Base-by-base conservation (phyloP, 2,888 invertebrate species). In the Agrochola macilenta region DNA sequence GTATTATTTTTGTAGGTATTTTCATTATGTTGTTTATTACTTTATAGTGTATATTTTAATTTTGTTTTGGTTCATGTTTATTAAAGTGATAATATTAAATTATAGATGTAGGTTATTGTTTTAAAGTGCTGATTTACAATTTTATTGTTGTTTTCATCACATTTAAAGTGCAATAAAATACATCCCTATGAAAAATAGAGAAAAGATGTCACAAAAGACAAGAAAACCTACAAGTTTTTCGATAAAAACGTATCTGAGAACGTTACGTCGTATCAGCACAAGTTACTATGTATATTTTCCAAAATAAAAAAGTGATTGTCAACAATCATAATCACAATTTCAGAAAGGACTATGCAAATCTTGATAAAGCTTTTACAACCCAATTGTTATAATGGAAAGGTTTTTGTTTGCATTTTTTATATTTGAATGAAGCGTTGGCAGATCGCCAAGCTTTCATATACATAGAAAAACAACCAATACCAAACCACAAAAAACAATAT, bases 391-490 rank as follows among this genome's bases (percentile, higher is more conserved):
- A 49, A 23, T 43, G 39, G 5, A 49, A 78, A 68, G 35, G 30
- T 57, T 57, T 64, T 79, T 69, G 26, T 84, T 69, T 49, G 23
- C 23, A 79, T 65, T 63, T 14, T 65, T 26, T 35, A 17, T 57
- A 69, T 79, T 69, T 60, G 60, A 69, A 83, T 49, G 39, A 69
- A 64, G 26, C 43, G 26, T 57, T 81, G 69, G 65, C 69, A 52
- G 30, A 23, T 20, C 20, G 64, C 54, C 79, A 79, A 65, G 20
- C 23, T 79, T 69, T 65, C 39, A 73, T 35, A 57, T 72, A 73
- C 46, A 72, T 61, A 23, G 43, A 72, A 78, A 43, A 83, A 57
- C 39, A 57, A 79, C 52, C 71, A 60, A 83, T 35, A 17, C 12
- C 14, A 1, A 58, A 54, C 23, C 43, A 12, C 17, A 30, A 26